Evolutionary conservation across 2,888 invertebrate species (phyloP).

Genomic region (Rhodophaea formosa): DNA sequence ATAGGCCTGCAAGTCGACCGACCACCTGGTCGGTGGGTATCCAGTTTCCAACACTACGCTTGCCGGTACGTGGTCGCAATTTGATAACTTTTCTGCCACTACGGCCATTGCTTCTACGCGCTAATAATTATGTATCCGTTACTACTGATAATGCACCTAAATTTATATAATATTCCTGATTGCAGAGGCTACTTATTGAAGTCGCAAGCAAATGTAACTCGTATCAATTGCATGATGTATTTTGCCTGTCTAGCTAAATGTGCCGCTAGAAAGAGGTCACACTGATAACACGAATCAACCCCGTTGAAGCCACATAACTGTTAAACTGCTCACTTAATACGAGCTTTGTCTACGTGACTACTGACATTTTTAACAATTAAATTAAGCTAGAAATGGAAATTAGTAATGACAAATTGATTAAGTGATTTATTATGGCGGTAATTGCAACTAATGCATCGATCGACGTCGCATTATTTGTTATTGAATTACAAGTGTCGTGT

Average conservation of each 20-base stretch:
- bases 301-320: background rate
- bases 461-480: slow-evolving; percentile 24
- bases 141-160: too few relatives aligned
- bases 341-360: background rate
- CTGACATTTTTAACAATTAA: background rate
- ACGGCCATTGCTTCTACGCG: too few relatives aligned
- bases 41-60: too few relatives aligned
- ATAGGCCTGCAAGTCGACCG: too few relatives aligned
- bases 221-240: too few relatives aligned
- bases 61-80: too few relatives aligned
- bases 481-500: slow-evolving; percentile 7
- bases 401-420: background rate
- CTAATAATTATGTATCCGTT: too few relatives aligned
- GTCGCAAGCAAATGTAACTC: too few relatives aligned
- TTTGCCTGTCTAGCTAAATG: background rate
- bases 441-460: slow-evolving; percentile 28
- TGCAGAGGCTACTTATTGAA: too few relatives aligned
- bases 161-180: too few relatives aligned
- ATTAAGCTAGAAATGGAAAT: background rate
- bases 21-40: too few relatives aligned
- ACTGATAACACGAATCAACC: slow-evolving; percentile 7
- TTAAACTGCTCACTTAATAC: background rate
- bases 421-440: background rate
- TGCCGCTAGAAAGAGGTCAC: slow-evolving; percentile 3
- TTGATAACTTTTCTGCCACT: too few relatives aligned